These are phyloP conservation scores for Cataglyphis altisquamis DNA, from an alignment of 2,888 invertebrate genomes.

Conservation along the genomic window DNA sequence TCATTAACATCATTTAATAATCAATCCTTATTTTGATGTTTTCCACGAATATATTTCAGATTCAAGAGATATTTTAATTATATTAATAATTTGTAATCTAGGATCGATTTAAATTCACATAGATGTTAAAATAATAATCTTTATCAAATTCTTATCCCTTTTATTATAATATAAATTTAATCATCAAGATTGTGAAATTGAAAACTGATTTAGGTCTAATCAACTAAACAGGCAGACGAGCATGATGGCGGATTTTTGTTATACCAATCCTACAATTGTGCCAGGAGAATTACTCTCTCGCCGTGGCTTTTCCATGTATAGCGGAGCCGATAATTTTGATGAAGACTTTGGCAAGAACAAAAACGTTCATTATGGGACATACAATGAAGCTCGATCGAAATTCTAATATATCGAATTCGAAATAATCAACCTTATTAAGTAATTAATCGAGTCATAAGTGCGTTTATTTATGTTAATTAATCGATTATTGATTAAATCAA, in stretches of 20 bases:
- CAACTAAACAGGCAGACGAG: constrained; percentile 80
- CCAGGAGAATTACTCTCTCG: constrained; percentile 88
- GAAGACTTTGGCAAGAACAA: constrained; percentile 73
- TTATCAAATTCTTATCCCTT: not conserved
- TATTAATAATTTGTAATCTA: not conserved
- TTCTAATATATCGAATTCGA: constrained; percentile 71
- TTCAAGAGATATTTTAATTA: constrained; percentile 80
- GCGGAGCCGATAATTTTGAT: constrained; percentile 85
- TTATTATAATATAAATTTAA: not conserved
- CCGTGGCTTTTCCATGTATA: constrained; percentile 89
- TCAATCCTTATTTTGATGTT: not conserved
- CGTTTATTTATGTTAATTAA: not conserved
- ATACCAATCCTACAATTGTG: constrained; percentile 87
- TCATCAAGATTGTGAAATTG: constrained; percentile 16
- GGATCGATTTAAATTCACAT: not conserved
- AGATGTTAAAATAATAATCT: not conserved
- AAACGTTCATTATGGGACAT: constrained; percentile 71
- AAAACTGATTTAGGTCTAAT: constrained; percentile 77
- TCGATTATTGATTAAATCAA: not conserved
- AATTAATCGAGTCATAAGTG: not conserved
- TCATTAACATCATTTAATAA: not conserved
- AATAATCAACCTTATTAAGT: not conserved
- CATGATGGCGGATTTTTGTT: constrained; percentile 86
- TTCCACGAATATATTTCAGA: not conserved
- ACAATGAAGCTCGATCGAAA: constrained; percentile 79